Evolutionary conservation across 2,113 vertebrate genomes (phyloP).

Genomic region (Neodontobutis hainanensis): DNA sequence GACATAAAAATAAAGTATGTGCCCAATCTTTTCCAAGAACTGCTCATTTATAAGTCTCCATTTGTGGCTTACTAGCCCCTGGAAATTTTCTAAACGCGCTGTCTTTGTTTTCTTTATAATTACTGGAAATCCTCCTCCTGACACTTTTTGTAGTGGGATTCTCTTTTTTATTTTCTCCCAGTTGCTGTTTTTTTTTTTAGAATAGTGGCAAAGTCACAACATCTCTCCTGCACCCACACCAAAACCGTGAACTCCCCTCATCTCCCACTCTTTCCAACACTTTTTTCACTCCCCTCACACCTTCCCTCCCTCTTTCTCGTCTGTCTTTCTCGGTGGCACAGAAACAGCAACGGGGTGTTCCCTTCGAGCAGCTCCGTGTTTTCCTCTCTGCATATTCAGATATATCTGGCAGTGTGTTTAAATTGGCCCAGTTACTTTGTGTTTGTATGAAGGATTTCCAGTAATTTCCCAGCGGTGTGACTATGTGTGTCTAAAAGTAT

Average conservation of each 20-base stretch:
- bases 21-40: slow-evolving; percentile 23
- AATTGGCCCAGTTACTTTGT: slow-evolving; percentile 45
- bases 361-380: slow-evolving; percentile 52
- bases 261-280: slow-evolving; percentile 36
- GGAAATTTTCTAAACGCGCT: slow-evolving; percentile 35
- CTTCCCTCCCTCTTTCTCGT: slow-evolving; percentile 11
- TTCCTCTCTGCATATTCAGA: slow-evolving; percentile 53
- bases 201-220: slow-evolving; percentile 32
- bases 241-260: slow-evolving; percentile 30
- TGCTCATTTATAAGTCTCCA: slow-evolving; percentile 27
- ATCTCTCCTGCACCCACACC: slow-evolving; percentile 17
- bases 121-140: slow-evolving; percentile 44
- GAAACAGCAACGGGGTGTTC: slow-evolving; percentile 55
- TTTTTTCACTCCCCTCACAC: slow-evolving; percentile 46
- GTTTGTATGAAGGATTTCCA: slow-evolving; percentile 56
- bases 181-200: slow-evolving; percentile 46
- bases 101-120: slow-evolving; percentile 30
- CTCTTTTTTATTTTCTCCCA: slow-evolving; percentile 24
- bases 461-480: slow-evolving; percentile 47
- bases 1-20: slow-evolving; percentile 22
- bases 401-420: slow-evolving; percentile 20
- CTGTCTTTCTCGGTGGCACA: slow-evolving; percentile 10
- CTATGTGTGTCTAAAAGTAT: slow-evolving; percentile 33
- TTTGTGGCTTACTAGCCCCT: slow-evolving; percentile 25
- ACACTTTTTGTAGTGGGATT: slow-evolving; percentile 38